Evolutionary conservation across 2,888 invertebrate genomes (phyloP).

Genomic region (Antheraea yamamai): DNA sequence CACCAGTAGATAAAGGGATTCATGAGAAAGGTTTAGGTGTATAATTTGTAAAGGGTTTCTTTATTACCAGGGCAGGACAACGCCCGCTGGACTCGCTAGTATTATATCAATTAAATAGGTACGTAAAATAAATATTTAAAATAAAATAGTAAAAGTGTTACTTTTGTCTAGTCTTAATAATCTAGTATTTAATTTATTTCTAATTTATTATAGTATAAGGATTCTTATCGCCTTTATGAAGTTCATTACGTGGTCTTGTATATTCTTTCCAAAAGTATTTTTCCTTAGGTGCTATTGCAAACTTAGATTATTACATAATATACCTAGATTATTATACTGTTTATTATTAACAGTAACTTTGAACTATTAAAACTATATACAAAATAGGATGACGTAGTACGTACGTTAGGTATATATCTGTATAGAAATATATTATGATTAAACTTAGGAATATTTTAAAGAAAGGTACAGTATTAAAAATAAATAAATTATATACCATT

Average conservation of each 20-base stretch:
- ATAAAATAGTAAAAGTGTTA: too few relatives aligned
- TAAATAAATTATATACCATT: background rate
- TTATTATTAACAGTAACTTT: background rate
- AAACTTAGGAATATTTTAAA: background rate
- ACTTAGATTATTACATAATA: background rate
- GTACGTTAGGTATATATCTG: background rate
- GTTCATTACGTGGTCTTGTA: too few relatives aligned
- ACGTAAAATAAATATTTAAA: too few relatives aligned
- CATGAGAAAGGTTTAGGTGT: too few relatives aligned
- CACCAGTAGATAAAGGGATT: too few relatives aligned
- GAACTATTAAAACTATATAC: background rate
- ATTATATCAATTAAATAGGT: background rate
- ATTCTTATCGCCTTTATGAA: too few relatives aligned
- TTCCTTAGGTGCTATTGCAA: background rate
- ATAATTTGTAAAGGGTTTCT: too few relatives aligned
- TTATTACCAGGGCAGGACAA: too few relatives aligned
- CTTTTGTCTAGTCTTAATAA: too few relatives aligned
- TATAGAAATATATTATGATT: background rate
- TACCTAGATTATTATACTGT: background rate
- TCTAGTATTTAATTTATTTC: too few relatives aligned
- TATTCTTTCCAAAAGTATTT: background rate
- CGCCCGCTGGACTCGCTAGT: too few relatives aligned
- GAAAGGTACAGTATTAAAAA: background rate
- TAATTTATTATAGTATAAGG: too few relatives aligned
- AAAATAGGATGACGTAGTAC: background rate